Evolutionary conservation across 1,140 invertebrate genomes (phyloP), one percentile per base, ranked within the genome.

Genomic region (Helicoverpa zea): DNA sequence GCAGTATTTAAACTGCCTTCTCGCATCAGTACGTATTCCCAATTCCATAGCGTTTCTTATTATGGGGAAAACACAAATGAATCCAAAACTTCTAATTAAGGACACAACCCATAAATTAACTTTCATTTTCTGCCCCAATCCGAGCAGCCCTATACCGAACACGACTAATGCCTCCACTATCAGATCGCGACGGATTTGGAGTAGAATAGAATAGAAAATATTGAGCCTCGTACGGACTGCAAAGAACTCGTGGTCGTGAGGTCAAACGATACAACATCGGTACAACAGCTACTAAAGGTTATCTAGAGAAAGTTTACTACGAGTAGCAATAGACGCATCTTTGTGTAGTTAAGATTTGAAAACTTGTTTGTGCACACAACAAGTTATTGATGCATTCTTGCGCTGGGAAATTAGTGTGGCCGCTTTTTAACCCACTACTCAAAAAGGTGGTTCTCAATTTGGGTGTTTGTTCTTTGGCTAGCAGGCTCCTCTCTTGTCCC

Each of bases 231-330:
- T 72, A 72, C 49, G 49, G 68, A 23, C 68, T 52, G 68, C 68
- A 72, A 72, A 72, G 68, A 72, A 72, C 68, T 52, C 13, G 63
- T 66, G 63, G 68, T 76, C 74, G 74, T 76, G 59, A 86, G 84
- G 84, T 86, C 82, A 83, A 35, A 43, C 64, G 81, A 82, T 85
- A 81, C 77, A 13, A 83, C 59, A 81, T 81, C 78, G 61, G 56
- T 74, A 23, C 76, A 66, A 79, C 64, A 78, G 66, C 35, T 54
- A 79, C 79, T 66, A 84, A 86, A 86, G 85, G 85, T 86, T 86
- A 84, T 84, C 83, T 72, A 75, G 85, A 84, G 85, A 86, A 86
- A 86, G 85, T 86, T 77, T 70, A 61, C 43, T 68, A 68, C 64
- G 64, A 56, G 76, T 75, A 80, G 79, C 68, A 82, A 82, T 63